Conservation (phyloP, 2,797 vertebrate species). For the Aplochiton taeniatus region DNA sequence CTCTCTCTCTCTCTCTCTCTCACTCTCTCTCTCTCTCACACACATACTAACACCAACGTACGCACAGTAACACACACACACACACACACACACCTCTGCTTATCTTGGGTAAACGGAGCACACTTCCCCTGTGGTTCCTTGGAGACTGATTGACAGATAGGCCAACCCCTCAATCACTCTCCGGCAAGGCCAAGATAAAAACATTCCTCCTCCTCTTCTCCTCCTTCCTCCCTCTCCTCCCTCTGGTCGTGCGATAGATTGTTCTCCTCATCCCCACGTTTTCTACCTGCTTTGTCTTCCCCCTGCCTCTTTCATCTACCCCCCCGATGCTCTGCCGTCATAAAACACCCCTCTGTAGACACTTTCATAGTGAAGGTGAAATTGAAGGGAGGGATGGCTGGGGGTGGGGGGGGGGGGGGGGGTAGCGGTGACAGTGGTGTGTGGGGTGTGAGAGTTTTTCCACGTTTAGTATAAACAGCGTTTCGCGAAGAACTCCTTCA, state of each 20-base stretch:
- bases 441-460: conserved; percentile 20
- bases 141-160: conserved; percentile 54
- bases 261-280: conserved; percentile 27
- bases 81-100: neutral
- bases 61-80: neutral
- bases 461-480: conserved; percentile 63
- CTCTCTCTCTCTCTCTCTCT: too few relatives aligned
- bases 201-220: conserved; percentile 25
- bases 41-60: too few relatives aligned
- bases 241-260: neutral
- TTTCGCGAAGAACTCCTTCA: conserved; percentile 60
- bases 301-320: conserved; percentile 34
- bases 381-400: conserved; percentile 35
- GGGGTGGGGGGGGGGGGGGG: conserved; percentile 14
- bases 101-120: conserved; percentile 35
- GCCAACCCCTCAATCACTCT: conserved; percentile 40
- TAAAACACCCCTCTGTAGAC: conserved; percentile 55
- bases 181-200: conserved; percentile 27
- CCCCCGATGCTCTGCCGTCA: conserved; percentile 34
- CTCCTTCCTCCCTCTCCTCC: conserved; percentile 11
- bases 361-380: conserved; percentile 67
- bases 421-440: neutral
- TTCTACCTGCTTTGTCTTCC: conserved; percentile 18
- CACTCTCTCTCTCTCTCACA: too few relatives aligned
- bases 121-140: conserved; percentile 34